Percentiles rank a stretch among this genome's conserved stretches.
These are phyloP conservation scores for Zoroaster sp. DNA, from an alignment of 53 echinoderm and acorn worm species.

Conservation along the genomic window DNA sequence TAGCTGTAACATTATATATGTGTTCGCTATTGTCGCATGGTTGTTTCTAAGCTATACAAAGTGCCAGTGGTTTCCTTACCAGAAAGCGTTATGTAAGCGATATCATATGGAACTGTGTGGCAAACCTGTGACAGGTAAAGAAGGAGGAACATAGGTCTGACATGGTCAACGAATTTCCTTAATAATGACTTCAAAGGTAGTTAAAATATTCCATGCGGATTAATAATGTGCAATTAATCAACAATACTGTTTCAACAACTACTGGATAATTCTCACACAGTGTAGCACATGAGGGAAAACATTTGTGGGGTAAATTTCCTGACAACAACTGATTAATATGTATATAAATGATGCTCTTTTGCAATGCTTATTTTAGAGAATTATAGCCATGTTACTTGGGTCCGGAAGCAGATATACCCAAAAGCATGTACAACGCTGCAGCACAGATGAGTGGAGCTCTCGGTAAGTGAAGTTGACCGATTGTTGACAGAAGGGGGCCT, in stretches of 20 bases:
- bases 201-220: too few species aligned
- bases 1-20: too few species aligned
- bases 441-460: background rate
- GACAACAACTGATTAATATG: too few species aligned
- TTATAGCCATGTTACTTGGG: background rate
- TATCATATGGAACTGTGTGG: background rate
- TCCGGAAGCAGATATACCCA: background rate
- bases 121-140: background rate
- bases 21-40: too few species aligned
- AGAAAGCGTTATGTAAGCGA: background rate
- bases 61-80: background rate
- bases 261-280: too few species aligned
- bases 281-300: too few species aligned
- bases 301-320: too few species aligned
- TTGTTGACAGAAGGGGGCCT: background rate
- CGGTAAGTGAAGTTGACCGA: background rate
- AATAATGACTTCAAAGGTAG: background rate
- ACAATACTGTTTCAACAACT: background rate
- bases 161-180: background rate
- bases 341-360: too few species aligned
- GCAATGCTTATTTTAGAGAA: too few species aligned
- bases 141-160: background rate
- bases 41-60: too few species aligned
- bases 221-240: too few species aligned
- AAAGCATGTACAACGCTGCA: background rate